Evolutionary conservation across 2,797 vertebrate genomes (phyloP).

Genomic region (Microctenopoma lineatum): DNA sequence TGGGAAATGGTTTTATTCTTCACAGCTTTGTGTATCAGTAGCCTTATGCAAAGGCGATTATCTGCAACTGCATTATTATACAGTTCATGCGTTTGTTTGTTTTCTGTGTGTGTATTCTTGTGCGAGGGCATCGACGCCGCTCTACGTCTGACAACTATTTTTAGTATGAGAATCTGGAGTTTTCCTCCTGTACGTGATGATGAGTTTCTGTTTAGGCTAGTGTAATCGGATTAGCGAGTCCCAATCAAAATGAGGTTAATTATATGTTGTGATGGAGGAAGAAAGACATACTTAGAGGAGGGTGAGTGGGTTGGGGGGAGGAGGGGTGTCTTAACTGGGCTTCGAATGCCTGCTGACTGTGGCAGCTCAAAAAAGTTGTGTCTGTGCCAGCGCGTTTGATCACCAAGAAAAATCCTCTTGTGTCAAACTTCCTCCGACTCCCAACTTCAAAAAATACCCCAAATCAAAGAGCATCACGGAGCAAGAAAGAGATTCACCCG

Average conservation of each 20-base stretch:
- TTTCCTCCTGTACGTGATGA: background rate
- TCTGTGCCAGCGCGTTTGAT: constrained; percentile 55
- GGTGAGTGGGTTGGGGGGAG: too few relatives aligned
- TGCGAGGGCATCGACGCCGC: background rate
- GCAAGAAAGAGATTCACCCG: constrained; percentile 53
- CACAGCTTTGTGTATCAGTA: background rate
- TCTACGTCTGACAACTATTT: background rate
- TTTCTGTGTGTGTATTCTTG: constrained; percentile 1
- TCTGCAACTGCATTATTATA: background rate
- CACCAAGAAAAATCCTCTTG: constrained; percentile 67
- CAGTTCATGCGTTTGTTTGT: background rate
- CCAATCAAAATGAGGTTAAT: constrained; percentile 35
- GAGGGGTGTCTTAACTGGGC: constrained; percentile 11
- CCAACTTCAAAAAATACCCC: constrained; percentile 48
- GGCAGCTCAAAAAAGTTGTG: constrained; percentile 58
- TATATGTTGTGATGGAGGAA: constrained; percentile 23
- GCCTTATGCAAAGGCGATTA: background rate
- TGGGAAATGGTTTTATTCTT: constrained; percentile 1
- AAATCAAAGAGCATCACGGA: constrained; percentile 69
- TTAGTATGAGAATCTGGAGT: background rate
- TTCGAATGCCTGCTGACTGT: constrained; percentile 29
- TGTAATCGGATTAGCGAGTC: constrained; percentile 16
- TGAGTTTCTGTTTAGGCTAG: constrained; percentile 5
- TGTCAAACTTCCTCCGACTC: constrained; percentile 64
- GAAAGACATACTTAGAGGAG: constrained; percentile 29